These are phyloP conservation scores for Enteromius fasciolatus DNA, from an alignment of 2,797 vertebrate species.

Conservation along the genomic window DNA sequence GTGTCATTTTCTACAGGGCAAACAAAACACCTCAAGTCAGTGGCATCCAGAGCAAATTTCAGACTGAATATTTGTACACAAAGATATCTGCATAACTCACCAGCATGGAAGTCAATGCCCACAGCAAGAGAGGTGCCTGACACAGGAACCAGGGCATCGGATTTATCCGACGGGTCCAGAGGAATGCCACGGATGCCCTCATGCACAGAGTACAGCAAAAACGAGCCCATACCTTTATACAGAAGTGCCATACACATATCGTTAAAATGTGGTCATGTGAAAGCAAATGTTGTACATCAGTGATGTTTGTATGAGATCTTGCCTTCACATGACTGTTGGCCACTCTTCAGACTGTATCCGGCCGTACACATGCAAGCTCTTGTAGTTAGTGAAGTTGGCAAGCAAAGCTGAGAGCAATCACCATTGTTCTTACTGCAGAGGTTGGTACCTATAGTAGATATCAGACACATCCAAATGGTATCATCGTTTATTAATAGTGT, in stretches of 20 bases:
- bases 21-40: not conserved
- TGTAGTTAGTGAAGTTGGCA: slow-evolving; percentile 86
- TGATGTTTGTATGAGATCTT: slow-evolving; percentile 11
- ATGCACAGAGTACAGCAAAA: slow-evolving; percentile 94
- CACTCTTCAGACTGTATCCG: slow-evolving; percentile 91
- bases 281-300: not conserved
- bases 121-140: slow-evolving; percentile 95
- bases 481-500: not conserved
- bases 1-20: slow-evolving; percentile 88
- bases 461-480: not conserved
- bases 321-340: slow-evolving; percentile 95
- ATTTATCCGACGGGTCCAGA: slow-evolving; percentile 93
- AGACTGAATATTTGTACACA: not conserved
- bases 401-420: slow-evolving; percentile 95
- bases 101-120: slow-evolving; percentile 96
- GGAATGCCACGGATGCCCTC: slow-evolving; percentile 97
- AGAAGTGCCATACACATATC: slow-evolving; percentile 26
- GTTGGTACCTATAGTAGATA: slow-evolving; percentile 78
- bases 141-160: slow-evolving; percentile 93
- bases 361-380: slow-evolving; percentile 96
- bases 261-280: not conserved
- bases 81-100: slow-evolving; percentile 70
- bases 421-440: slow-evolving; percentile 93
- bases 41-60: not conserved
- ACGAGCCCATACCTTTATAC: slow-evolving; percentile 91